Conservation (phyloP, 2,888 invertebrate genomes). For the Halictus ligatus region DNA sequence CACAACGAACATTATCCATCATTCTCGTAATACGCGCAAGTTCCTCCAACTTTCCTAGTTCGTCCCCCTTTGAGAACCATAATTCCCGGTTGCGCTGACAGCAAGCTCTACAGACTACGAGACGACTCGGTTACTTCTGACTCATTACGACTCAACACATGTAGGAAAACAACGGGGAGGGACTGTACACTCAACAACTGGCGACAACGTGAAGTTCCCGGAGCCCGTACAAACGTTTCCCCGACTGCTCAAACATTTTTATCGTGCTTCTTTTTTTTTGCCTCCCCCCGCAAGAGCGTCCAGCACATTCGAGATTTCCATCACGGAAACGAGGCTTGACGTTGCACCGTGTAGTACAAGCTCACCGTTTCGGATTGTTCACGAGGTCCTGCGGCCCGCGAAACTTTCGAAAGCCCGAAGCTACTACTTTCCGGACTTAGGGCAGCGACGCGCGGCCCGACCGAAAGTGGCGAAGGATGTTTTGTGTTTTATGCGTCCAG, state of each 20-base stretch:
- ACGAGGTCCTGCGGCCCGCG: slow-evolving; percentile 16
- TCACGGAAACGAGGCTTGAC: slow-evolving; percentile 9
- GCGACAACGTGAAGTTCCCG: neutral
- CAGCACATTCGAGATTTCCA: neutral
- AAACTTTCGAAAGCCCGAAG: slow-evolving; percentile 48
- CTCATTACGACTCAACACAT: slow-evolving; percentile 1
- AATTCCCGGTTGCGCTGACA: neutral
- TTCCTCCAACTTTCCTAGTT: neutral
- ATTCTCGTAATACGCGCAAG: neutral
- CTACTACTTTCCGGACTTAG: slow-evolving; percentile 46
- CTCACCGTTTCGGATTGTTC: slow-evolving; percentile 25
- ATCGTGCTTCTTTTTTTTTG: neutral
- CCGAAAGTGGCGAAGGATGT: slow-evolving; percentile 51
- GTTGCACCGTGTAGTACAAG: slow-evolving; percentile 18
- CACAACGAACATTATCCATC: neutral
- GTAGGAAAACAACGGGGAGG: neutral
- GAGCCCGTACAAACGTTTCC: neutral
- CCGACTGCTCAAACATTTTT: neutral
- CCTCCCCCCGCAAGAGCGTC: neutral
- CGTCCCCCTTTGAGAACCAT: neutral
- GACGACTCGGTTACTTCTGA: neutral
- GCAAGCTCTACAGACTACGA: neutral
- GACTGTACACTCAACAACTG: neutral
- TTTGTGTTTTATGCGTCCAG: slow-evolving; percentile 26
- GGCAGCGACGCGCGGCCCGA: slow-evolving; percentile 23